These are phyloP conservation scores for Pinctada fucata DNA, from an alignment of 2,888 invertebrate genomes.

Conservation along the genomic window DNA sequence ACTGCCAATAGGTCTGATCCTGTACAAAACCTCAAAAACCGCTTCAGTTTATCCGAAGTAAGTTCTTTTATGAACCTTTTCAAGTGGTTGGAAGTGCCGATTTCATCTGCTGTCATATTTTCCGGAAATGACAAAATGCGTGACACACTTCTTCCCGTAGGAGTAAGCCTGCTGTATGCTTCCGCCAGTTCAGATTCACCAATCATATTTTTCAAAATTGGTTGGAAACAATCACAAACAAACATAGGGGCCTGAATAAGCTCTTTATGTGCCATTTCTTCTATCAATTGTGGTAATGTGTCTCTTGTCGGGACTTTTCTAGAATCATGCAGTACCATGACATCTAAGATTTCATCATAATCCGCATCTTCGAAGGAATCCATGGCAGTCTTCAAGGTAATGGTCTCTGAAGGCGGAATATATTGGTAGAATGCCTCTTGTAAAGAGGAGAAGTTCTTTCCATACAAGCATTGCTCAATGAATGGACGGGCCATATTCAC, in stretches of 20 bases:
- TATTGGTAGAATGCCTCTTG: constrained; percentile 28
- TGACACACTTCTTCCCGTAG: constrained; percentile 26
- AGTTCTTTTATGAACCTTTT: constrained; percentile 36
- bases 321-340: constrained; percentile 36
- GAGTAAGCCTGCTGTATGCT: constrained; percentile 20
- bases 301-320: constrained; percentile 28
- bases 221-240: constrained; percentile 29
- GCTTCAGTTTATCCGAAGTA: constrained; percentile 6
- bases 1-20: constrained; percentile 35
- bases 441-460: constrained; percentile 14
- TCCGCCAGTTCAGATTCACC: constrained; percentile 13
- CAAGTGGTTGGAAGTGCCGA: constrained; percentile 13
- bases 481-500: constrained; percentile 33
- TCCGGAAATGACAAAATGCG: not conserved
- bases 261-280: constrained; percentile 40
- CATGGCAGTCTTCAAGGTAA: constrained; percentile 3
- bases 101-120: too few species aligned
- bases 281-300: constrained; percentile 25
- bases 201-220: constrained; percentile 22
- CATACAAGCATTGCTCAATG: constrained; percentile 34
- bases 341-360: constrained; percentile 20
- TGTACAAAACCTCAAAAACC: constrained; percentile 41
- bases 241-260: constrained; percentile 40
- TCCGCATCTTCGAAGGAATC: not conserved
- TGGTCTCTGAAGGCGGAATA: constrained; percentile 26